phyloP scores from a whole-genome alignment of 92 coral and sea anemone genomes.

The Parazoanthus swiftii region DNA sequence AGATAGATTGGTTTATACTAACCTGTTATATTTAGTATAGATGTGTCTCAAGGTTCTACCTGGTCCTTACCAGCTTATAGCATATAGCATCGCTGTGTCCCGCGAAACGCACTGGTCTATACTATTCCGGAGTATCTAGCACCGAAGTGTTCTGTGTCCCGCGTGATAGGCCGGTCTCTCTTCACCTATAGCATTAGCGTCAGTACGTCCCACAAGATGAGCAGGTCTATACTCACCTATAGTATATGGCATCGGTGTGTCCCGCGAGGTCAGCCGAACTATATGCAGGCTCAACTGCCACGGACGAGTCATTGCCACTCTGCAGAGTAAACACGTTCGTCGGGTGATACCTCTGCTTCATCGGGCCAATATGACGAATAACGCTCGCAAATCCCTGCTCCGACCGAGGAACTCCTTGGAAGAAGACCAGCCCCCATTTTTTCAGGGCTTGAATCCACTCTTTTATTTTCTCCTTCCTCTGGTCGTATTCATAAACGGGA shows the following conservation, averaged over 20 bases:
- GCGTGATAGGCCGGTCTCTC: background rate
- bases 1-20: too few species aligned
- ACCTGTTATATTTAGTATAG: too few species aligned
- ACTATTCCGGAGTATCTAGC: background rate
- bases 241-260: conserved; percentile 8
- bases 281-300: background rate
- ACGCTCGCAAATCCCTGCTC: background rate
- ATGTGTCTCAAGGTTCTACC: too few species aligned
- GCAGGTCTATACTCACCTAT: conserved; percentile 19
- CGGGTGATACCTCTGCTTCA: conserved; percentile 21
- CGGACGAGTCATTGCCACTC: background rate
- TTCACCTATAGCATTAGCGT: background rate
- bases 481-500: background rate
- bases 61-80: background rate
- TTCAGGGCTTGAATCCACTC: conserved; percentile 5
- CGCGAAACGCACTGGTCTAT: background rate
- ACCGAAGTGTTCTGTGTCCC: background rate
- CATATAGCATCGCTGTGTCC: conserved; percentile 4
- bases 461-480: background rate
- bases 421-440: background rate
- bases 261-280: background rate
- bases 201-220: background rate
- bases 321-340: background rate
- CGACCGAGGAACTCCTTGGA: conserved; percentile 2
- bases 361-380: conserved; percentile 14